Base-by-base conservation (phyloP, 2,113 vertebrate genomes). In the Elachura formosa region DNA sequence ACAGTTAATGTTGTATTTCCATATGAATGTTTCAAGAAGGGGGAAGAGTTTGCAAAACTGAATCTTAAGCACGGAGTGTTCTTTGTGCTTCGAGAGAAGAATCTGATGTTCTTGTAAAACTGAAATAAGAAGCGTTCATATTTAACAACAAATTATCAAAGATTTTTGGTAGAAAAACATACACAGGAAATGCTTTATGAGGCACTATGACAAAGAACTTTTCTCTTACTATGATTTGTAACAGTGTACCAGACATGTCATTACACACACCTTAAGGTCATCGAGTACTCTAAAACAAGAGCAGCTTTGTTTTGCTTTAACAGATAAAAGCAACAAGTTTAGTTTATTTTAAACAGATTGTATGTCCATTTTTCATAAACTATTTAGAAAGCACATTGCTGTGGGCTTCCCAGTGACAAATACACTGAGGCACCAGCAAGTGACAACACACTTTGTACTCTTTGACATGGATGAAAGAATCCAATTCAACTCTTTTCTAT, bases 391-490 rank as follows among this genome's bases (percentile, higher is more conserved):
- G 71, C 22, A 67, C 22, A 59, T 59, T 90, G 89, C 94, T 95
- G 40, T 80, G 75, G 81, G 81, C 94, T 83, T 93, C 82, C 78
- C 84, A 90, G 12, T 88, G 84, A 93, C 64, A 94, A 94, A 97
- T 76, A 93, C 67, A 87, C 40, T 9, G 45, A 79, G n/a, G 46
- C 75, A 85, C 36, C 43, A 66, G 58, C 58, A 84, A 94, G 43
- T 67, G 84, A 95, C 89, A 96, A 80, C 16, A 83, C 16, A 63
- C 63, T 95, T 91, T 80, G 89, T 90, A 89, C 51, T 87, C 46
- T 63, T 89, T 91, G 93, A 84, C 77, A 87, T 82, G 89, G 87
- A 89, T 94, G 89, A 92, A 92, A 91, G 69, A 95, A 93, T 71
- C 90, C 67, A 93, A 85, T 96, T 76, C 59, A 80, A 76, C 15